Base-by-base conservation (phyloP, 2,888 invertebrate genomes). In the Brenthis ino region DNA sequence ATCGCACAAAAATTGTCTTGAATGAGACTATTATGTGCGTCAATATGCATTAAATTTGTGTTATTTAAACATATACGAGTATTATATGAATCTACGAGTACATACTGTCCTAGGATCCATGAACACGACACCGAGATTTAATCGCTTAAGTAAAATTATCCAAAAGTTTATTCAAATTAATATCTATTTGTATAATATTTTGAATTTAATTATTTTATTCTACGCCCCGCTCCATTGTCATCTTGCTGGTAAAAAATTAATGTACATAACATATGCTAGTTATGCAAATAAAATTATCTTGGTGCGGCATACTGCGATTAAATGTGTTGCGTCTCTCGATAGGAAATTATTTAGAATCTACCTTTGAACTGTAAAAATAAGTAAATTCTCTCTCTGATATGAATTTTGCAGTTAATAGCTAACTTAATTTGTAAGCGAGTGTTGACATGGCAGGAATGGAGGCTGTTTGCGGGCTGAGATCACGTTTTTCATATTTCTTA, bases 141-240 rank as follows among this genome's bases (percentile, higher is more conserved):
- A 53, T 69, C 56, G 56, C 57, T 58, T 57, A 56, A 58, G 69
- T 73, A 73, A 73, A 71, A 71, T 69, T 67, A 73, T 73, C 73
- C 65, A 73, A 71, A 72, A 71, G 55, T 67, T 61, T 60, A 54
- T 64, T 64, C 48, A 64, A 68, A 50, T 20, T 48, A 47, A 65
- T 47, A 55, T 37, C 43, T 43, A 14, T 69, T 51, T 63, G 20
- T 69, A 66, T 63, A 69, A 54, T 71, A 63, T 57, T 11, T 33
- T 60, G 50, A 65, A 54, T 47, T 55, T 69, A 50, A 24, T 55
- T 65, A 43, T 54, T 48, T 55, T 65, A 43, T 50, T 47, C 68
- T 57, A 55, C 55, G 54, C 57, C 65, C 63, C 63, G 53, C 53
- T 57, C 51, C 20, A 51, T 14, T 20, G 37, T 13, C 63, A 20